phyloP scores from a whole-genome alignment of 2,113 vertebrate genomes.

The Geococcyx californianus region DNA sequence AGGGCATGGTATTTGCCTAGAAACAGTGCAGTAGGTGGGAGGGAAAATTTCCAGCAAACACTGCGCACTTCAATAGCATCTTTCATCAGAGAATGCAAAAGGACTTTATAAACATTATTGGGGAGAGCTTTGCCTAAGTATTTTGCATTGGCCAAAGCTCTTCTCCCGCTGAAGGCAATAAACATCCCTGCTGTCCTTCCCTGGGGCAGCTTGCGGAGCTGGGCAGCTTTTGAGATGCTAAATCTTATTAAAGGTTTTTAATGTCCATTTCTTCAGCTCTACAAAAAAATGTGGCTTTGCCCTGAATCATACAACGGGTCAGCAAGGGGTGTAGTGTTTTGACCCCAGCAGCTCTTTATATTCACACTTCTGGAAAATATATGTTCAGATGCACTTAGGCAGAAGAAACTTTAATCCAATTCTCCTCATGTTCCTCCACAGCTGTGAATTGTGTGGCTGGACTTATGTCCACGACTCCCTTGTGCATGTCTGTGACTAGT shows the following conservation, averaged over 20 bases:
- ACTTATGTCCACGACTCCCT: background rate
- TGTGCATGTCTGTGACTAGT: rapidly evolving
- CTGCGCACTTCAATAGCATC: background rate
- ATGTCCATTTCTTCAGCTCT: background rate
- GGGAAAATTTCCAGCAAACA: background rate
- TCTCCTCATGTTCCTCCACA: background rate
- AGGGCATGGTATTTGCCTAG: constrained; percentile 8
- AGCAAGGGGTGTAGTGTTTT: background rate
- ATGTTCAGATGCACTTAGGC: background rate
- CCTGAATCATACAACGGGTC: background rate
- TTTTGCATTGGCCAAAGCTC: background rate
- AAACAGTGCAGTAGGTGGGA: background rate
- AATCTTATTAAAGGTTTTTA: background rate
- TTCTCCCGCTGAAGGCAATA: background rate
- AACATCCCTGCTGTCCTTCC: background rate
- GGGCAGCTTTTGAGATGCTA: background rate
- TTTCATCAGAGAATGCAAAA: background rate
- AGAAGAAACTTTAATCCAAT: background rate
- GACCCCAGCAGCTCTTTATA: background rate
- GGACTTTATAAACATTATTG: background rate
- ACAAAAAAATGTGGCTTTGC: background rate
- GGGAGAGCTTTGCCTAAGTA: background rate
- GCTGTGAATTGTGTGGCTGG: background rate
- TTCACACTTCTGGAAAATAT: rapidly evolving
- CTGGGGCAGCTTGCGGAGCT: background rate